Percentiles rank a stretch among this genome's conserved stretches.
phyloP scores from a whole-genome alignment of 2,113 vertebrate genomes.

The Nannobrachium achirus region DNA sequence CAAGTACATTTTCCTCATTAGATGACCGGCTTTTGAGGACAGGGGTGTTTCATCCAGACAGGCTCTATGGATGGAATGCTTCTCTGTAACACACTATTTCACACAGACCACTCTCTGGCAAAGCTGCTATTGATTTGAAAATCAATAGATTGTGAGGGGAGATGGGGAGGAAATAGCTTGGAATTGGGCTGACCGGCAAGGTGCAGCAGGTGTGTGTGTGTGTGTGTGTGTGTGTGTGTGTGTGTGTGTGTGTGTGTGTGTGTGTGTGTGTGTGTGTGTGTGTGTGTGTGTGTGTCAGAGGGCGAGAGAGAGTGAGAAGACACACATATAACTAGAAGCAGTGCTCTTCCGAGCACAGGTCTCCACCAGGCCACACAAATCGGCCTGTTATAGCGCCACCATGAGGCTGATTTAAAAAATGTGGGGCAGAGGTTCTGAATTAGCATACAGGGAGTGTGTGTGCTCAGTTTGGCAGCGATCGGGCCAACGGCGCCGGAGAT shows the following conservation, averaged over 20 bases:
- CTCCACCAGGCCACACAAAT: too few relatives aligned
- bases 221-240: slow-evolving; percentile 24
- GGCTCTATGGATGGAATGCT: slow-evolving; percentile 4
- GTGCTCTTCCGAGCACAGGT: too few relatives aligned
- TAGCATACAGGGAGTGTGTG: too few relatives aligned
- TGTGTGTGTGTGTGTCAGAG: slow-evolving; percentile 44
- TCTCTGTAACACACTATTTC: slow-evolving; percentile 37
- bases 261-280: slow-evolving; percentile 42
- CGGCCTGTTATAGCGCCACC: too few relatives aligned
- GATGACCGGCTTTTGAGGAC: slow-evolving; percentile 7
- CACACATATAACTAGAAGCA: too few relatives aligned
- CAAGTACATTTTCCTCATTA: slow-evolving; percentile 58
- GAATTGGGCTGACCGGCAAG: slow-evolving; percentile 58
- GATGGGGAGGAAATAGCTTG: slow-evolving; percentile 73
- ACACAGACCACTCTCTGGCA: slow-evolving; percentile 55
- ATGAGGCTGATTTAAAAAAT: too few relatives aligned
- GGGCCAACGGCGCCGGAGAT: too few relatives aligned
- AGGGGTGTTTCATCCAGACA: slow-evolving; percentile 24
- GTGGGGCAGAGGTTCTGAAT: too few relatives aligned
- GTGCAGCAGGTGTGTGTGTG: slow-evolving; percentile 43
- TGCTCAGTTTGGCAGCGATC: too few relatives aligned
- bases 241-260: slow-evolving; percentile 25
- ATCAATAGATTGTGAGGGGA: slow-evolving; percentile 80
- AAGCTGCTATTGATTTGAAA: slow-evolving; percentile 79
- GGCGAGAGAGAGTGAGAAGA: slow-evolving; percentile 7